phyloP scores from a whole-genome alignment of 1,140 invertebrate species.

The Tetragonula clypearis region DNA sequence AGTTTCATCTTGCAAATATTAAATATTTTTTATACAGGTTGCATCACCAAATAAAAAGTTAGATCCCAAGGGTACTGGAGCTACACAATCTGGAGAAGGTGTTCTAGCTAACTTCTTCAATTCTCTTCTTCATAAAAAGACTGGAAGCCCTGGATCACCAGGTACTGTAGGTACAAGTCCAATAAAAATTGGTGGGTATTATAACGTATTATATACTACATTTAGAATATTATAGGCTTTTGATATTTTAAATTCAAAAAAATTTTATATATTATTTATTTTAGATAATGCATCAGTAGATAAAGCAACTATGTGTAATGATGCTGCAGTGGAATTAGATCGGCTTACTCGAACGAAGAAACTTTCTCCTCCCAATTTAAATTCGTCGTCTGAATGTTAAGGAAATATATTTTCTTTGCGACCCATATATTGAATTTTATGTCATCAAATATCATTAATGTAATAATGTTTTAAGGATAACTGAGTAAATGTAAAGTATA shows the following conservation, averaged over 20 bases:
- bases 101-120: slow-evolving; percentile 99
- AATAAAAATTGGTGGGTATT: slow-evolving; percentile 72
- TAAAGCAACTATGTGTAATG: slow-evolving; percentile 89
- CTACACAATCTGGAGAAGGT: slow-evolving; percentile 92
- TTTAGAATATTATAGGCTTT: not conserved
- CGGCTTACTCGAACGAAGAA: slow-evolving; percentile 90
- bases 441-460: not conserved
- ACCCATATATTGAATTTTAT: slow-evolving; percentile 18
- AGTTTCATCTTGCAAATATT: slow-evolving; percentile 4
- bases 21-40: slow-evolving; percentile 71
- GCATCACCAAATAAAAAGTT: slow-evolving; percentile 80
- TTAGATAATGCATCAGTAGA: slow-evolving; percentile 80
- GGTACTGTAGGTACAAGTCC: slow-evolving; percentile 75
- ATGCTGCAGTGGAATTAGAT: slow-evolving; percentile 96
- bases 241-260: not conserved
- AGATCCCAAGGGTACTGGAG: slow-evolving; percentile 78
- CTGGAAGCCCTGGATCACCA: slow-evolving; percentile 83
- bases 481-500: not conserved
- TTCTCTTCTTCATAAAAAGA: slow-evolving; percentile 96
- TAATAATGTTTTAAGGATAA: not conserved
- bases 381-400: slow-evolving; percentile 77
- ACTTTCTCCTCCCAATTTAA: slow-evolving; percentile 77
- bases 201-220: not conserved
- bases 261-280: slow-evolving; percentile 36
- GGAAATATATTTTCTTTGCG: slow-evolving; percentile 42